Evolutionary conservation across 2,888 invertebrate genomes (phyloP).

Genomic region (Creontiades dilutus): DNA sequence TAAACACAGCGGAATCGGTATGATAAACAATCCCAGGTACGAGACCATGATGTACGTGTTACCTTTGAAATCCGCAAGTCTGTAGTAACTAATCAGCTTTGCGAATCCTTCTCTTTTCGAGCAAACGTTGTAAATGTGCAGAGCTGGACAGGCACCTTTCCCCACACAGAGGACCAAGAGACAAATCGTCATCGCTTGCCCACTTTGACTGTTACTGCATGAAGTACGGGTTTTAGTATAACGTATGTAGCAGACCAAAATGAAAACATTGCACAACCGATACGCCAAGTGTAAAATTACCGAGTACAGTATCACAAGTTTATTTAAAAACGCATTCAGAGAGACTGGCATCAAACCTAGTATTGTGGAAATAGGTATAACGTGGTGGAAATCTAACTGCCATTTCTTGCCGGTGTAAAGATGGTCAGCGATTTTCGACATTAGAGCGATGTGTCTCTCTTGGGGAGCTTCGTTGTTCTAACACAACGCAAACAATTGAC

Average conservation of each 20-base stretch:
- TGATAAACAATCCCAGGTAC: conserved; percentile 47
- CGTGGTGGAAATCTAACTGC: conserved; percentile 18
- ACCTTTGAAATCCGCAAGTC: conserved; percentile 23
- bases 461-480: background rate
- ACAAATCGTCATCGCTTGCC: conserved; percentile 22
- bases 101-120: background rate
- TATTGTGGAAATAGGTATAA: conserved; percentile 54
- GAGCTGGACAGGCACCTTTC: conserved; percentile 61
- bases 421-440: background rate
- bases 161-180: conserved; percentile 45
- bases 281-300: conserved; percentile 50
- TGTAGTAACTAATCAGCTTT: conserved; percentile 3
- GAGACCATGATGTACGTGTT: conserved; percentile 48
- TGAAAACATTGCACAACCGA: conserved; percentile 49
- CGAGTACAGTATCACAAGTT: conserved; percentile 37
- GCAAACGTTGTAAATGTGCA: conserved; percentile 54
- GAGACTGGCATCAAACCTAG: conserved; percentile 53
- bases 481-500: background rate
- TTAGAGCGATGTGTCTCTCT: background rate
- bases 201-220: background rate
- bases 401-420: conserved; percentile 11
- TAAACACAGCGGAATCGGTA: conserved; percentile 49
- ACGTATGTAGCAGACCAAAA: conserved; percentile 6
- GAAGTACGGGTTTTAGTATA: background rate
- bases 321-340: background rate